These are phyloP conservation scores for Erebia palarica DNA, from an alignment of 2,888 invertebrate species.

Conservation along the genomic window DNA sequence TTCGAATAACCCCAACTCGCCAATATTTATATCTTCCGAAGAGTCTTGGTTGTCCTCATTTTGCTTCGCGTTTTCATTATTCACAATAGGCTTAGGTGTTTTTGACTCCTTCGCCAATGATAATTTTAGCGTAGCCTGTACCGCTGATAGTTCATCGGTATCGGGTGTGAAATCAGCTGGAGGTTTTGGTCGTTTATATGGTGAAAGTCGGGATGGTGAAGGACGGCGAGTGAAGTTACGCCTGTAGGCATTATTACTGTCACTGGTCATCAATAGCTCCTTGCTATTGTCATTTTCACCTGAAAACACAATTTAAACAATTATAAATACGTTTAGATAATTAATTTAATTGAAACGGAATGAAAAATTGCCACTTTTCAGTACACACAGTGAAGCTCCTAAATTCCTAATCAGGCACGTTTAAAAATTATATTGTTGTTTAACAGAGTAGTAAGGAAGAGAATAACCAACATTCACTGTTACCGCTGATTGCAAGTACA, in stretches of 20 bases:
- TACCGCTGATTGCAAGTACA: too few species aligned
- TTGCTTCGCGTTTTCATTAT: constrained; percentile 46
- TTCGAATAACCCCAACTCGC: constrained; percentile 59
- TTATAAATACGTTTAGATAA: neutral
- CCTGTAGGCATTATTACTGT: constrained; percentile 65
- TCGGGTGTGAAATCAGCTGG: constrained; percentile 34
- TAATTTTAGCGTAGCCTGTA: constrained; percentile 10
- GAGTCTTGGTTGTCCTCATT: constrained; percentile 33
- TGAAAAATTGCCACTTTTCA: neutral
- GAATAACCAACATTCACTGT: too few species aligned
- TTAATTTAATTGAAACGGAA: neutral
- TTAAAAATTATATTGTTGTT: too few species aligned
- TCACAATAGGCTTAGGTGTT: constrained; percentile 37
- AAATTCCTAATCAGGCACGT: too few species aligned
- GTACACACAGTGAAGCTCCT: too few species aligned
- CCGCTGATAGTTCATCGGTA: constrained; percentile 31
- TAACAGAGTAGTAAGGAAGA: too few species aligned
- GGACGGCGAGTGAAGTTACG: constrained; percentile 69
- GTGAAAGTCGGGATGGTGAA: constrained; percentile 61
- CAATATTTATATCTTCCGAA: constrained; percentile 49
- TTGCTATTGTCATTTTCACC: constrained; percentile 83
- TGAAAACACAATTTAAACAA: constrained; percentile 41
- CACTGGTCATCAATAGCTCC: constrained; percentile 84
- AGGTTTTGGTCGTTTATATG: constrained; percentile 54
- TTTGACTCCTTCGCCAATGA: constrained; percentile 21